phyloP scores from a whole-genome alignment of 2,888 invertebrate genomes.

The Aporophyla lueneburgensis region DNA sequence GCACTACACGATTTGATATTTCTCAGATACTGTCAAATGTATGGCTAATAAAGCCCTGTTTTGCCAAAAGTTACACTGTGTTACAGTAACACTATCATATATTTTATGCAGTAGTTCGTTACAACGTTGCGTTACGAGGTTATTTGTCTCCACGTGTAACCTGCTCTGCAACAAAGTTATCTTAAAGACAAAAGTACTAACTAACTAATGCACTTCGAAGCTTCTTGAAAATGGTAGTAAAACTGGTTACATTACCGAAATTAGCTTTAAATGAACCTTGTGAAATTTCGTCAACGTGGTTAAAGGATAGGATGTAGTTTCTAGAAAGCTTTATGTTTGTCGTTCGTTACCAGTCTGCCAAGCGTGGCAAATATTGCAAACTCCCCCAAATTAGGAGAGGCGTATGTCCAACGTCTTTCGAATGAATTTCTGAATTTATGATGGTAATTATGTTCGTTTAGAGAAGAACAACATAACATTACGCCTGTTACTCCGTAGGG shows the following conservation, averaged over 20 bases:
- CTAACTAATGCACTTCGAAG: slow-evolving; percentile 13
- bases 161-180: slow-evolving; percentile 3
- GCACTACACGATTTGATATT: too few species aligned
- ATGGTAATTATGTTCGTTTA: not conserved
- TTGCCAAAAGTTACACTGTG: not conserved
- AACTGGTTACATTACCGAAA: not conserved
- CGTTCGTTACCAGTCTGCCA: too few species aligned
- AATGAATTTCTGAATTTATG: too few species aligned
- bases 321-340: too few species aligned
- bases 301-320: too few species aligned
- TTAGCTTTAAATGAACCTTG: not conserved
- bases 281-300: not conserved
- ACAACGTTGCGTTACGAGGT: slow-evolving; percentile 10
- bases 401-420: too few species aligned
- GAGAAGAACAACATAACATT: not conserved
- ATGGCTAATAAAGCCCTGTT: not conserved
- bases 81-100: not conserved
- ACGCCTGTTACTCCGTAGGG: too few species aligned
- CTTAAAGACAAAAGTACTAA: slow-evolving; percentile 8
- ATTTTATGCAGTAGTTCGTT: not conserved
- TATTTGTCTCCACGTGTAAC: slow-evolving; percentile 22
- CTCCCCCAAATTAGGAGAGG: too few species aligned
- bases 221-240: slow-evolving; percentile 7
- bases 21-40: too few species aligned
- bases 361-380: too few species aligned